Conservation (phyloP, 2,888 invertebrate genomes). For the Sesamia inferens region DNA sequence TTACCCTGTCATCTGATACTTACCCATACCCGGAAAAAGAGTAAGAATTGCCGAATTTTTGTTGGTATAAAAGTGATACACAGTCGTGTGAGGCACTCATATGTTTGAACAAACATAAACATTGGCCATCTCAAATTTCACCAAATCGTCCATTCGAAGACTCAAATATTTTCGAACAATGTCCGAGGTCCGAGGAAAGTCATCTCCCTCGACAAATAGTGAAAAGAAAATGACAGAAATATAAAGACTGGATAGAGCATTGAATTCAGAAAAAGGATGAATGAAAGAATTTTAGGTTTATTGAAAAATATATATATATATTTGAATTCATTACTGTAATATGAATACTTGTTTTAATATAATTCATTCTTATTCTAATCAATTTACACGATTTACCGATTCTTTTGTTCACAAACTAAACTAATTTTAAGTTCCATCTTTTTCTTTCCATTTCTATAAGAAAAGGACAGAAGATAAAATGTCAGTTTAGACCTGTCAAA, state of each 20-base stretch:
- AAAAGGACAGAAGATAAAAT: too few species aligned
- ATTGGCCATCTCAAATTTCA: constrained; percentile 59
- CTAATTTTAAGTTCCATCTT: too few species aligned
- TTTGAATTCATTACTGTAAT: constrained; percentile 12
- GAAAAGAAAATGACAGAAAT: constrained; percentile 72
- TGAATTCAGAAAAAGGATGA: constrained; percentile 7
- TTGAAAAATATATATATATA: not conserved
- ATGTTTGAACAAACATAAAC: constrained; percentile 62
- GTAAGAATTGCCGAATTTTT: not conserved
- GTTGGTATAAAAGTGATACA: not conserved
- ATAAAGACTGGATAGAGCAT: constrained; percentile 71
- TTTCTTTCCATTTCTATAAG: too few species aligned
- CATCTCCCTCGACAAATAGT: constrained; percentile 86
- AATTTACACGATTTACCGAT: too few species aligned
- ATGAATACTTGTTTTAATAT: not conserved
- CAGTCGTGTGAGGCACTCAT: constrained; percentile 51
- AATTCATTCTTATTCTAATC: not conserved
- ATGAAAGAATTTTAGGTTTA: constrained; percentile 5
- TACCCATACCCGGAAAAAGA: not conserved
- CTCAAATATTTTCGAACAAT: constrained; percentile 85
- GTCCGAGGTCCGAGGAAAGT: constrained; percentile 83
- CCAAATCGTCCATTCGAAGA: constrained; percentile 72
- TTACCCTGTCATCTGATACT: not conserved
- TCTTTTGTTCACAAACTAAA: too few species aligned
- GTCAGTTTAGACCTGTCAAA: too few species aligned